phyloP scores from a whole-genome alignment of 2,113 vertebrate species.

The Upupa epops region DNA sequence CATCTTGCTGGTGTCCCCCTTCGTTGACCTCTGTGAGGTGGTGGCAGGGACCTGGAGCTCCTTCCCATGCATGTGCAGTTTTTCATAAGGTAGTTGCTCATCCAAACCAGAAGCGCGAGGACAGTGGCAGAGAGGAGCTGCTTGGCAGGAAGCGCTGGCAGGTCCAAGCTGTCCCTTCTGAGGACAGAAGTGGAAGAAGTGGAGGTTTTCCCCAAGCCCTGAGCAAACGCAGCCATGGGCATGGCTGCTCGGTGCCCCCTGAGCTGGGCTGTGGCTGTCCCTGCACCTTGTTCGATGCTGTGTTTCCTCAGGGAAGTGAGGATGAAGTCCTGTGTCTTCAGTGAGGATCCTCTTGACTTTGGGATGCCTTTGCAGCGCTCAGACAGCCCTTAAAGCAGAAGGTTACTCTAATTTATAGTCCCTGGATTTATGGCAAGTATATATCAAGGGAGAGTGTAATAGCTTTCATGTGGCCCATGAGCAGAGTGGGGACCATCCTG shows the following conservation, averaged over 20 bases:
- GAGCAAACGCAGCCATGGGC: not conserved
- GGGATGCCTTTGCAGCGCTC: conserved; percentile 48
- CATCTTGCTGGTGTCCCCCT: not conserved
- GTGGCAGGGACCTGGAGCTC: not conserved
- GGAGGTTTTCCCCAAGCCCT: not conserved
- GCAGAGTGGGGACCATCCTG: not conserved
- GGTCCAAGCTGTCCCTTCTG: not conserved
- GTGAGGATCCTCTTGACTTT: conserved; percentile 40
- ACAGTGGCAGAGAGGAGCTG: not conserved
- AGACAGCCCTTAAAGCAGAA: conserved; percentile 47
- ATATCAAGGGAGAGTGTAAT: conserved; percentile 23
- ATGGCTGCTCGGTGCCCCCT: not conserved
- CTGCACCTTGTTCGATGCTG: not conserved
- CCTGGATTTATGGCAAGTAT: conserved; percentile 38
- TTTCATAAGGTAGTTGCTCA: not conserved
- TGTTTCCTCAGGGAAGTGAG: not conserved
- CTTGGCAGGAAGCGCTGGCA: accelerated
- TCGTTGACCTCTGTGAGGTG: not conserved
- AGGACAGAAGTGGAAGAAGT: not conserved
- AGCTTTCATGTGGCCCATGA: not conserved
- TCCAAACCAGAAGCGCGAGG: not conserved
- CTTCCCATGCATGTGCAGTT: not conserved
- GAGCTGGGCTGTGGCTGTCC: not conserved
- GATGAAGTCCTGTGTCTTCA: not conserved
- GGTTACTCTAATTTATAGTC: conserved; percentile 50